These are phyloP conservation scores for Folsomia candida DNA, from an alignment of 2,888 invertebrate genomes.

Conservation along the genomic window DNA sequence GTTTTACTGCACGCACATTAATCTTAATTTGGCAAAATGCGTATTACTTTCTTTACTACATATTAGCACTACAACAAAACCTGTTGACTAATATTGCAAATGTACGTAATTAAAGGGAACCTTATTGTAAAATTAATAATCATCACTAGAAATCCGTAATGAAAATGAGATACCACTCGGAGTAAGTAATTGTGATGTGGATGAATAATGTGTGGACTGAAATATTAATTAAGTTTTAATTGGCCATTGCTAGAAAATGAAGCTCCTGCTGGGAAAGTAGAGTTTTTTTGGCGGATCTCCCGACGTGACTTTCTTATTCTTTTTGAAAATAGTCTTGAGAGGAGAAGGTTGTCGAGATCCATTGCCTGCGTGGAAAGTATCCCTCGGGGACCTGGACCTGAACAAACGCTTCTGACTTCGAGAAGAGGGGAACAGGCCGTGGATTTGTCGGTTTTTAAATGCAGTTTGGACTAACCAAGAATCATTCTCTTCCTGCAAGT, in stretches of 20 bases:
- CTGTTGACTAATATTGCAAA: not conserved
- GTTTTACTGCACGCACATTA: too few relatives aligned
- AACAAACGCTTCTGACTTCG: not conserved
- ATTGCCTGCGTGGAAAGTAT: not conserved
- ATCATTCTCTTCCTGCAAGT: slow-evolving; percentile 17
- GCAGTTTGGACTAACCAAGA: slow-evolving; percentile 4
- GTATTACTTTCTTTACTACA: too few relatives aligned
- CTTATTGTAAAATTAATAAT: too few relatives aligned
- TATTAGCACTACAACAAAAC: not conserved
- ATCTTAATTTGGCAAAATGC: not conserved
- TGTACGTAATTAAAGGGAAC: too few relatives aligned
- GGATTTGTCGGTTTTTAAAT: slow-evolving; percentile 4
- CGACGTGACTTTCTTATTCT: slow-evolving; percentile 7
- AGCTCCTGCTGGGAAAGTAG: slow-evolving; percentile 5
- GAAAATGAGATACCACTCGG: too few relatives aligned
- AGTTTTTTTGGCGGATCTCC: not conserved
- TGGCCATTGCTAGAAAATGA: slow-evolving; percentile 9
- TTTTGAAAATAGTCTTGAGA: slow-evolving; percentile 5
- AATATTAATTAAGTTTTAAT: too few relatives aligned
- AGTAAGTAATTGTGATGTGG: not conserved
- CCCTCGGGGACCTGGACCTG: not conserved
- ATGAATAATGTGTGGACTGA: too few relatives aligned
- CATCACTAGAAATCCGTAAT: too few relatives aligned
- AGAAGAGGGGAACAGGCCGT: slow-evolving; percentile 4
- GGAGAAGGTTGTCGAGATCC: not conserved